Evolutionary conservation across 2,113 vertebrate genomes (phyloP).

Genomic region (Manacus vitellinus): DNA sequence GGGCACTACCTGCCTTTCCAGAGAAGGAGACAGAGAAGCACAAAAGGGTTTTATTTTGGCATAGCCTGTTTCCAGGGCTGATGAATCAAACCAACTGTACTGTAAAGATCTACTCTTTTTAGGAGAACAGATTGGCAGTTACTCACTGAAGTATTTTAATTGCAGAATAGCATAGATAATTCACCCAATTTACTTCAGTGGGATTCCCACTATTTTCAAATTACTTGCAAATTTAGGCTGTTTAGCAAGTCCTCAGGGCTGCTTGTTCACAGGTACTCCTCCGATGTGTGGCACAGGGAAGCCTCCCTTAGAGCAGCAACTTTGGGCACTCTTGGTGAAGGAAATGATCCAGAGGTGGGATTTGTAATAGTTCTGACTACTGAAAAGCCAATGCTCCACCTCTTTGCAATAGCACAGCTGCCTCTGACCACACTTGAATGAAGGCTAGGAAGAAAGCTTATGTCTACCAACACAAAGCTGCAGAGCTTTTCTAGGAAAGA

Average conservation of each 20-base stretch:
- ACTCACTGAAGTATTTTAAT: neutral
- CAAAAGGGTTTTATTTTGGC: no score
- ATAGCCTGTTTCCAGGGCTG: neutral
- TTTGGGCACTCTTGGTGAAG: neutral
- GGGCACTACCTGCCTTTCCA: neutral
- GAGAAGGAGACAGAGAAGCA: neutral
- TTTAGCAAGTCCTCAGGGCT: neutral
- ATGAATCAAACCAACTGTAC: fast-evolving
- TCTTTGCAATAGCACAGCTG: neutral
- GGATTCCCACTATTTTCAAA: neutral
- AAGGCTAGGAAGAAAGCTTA: neutral
- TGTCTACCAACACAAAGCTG: neutral
- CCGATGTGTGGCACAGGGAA: neutral
- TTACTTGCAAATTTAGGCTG: neutral
- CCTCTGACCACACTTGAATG: neutral
- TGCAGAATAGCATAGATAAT: neutral
- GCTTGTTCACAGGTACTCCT: neutral
- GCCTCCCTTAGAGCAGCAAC: neutral
- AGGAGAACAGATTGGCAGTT: neutral
- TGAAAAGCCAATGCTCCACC: neutral
- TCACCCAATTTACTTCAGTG: neutral
- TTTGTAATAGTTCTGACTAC: neutral
- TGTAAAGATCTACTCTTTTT: neutral
- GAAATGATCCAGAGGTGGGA: neutral
- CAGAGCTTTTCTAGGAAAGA: neutral